Evolutionary conservation across 2,113 vertebrate genomes (phyloP).

Genomic region (Melanostigma gelatinosum): DNA sequence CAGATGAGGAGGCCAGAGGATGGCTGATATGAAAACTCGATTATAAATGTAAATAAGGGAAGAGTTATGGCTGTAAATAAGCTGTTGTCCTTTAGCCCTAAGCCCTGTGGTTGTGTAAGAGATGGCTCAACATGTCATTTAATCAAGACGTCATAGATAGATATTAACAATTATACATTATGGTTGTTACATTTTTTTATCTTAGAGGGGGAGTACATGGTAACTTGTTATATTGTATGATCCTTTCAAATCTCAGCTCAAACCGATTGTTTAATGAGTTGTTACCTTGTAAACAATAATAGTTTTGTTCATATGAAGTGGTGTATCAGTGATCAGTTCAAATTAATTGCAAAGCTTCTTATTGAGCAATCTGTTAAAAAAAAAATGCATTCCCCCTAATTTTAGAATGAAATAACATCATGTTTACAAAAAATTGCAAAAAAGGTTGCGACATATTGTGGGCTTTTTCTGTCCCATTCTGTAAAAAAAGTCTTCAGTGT

Average conservation of each 20-base stretch:
- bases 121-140: slow-evolving; percentile 42
- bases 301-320: neutral
- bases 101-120: slow-evolving; percentile 22
- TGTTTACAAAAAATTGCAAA: slow-evolving; percentile 38
- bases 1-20: slow-evolving; percentile 42
- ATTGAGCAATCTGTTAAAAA: slow-evolving; percentile 33
- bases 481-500: slow-evolving; percentile 64
- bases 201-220: neutral
- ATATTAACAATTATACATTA: slow-evolving; percentile 33
- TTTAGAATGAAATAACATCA: slow-evolving; percentile 40
- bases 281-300: neutral
- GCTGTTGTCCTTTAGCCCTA: slow-evolving; percentile 36
- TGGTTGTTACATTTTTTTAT: slow-evolving; percentile 36
- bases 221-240: slow-evolving; percentile 22
- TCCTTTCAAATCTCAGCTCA: slow-evolving; percentile 23
- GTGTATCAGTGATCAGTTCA: slow-evolving; percentile 20
- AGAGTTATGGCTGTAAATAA: slow-evolving; percentile 47
- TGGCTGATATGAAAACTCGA: slow-evolving; percentile 39
- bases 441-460: slow-evolving; percentile 53
- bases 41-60: slow-evolving; percentile 51
- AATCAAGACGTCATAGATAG: neutral
- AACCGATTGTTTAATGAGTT: slow-evolving; percentile 16
- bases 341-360: slow-evolving; percentile 22
- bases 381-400: slow-evolving; percentile 14
- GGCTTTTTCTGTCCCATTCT: slow-evolving; percentile 55